Evolutionary conservation across 1,140 invertebrate genomes (phyloP).

Genomic region (Diuraphis noxia): DNA sequence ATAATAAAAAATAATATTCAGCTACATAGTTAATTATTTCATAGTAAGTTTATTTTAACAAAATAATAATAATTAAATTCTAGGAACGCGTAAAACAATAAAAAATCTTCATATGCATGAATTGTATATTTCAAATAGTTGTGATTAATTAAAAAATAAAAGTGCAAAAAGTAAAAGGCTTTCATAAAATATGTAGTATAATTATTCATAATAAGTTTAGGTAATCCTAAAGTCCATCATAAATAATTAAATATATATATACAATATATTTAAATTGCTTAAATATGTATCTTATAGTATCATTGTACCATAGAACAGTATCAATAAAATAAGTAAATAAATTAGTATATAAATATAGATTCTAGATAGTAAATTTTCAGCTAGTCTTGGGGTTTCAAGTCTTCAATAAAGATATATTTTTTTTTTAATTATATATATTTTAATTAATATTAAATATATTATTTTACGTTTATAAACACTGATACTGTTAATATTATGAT

Average conservation of each 20-base stretch:
- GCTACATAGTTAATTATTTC: background rate
- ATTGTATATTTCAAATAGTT: slow-evolving; percentile 29
- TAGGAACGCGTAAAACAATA: slow-evolving; percentile 43
- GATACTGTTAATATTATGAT: slow-evolving; percentile 7
- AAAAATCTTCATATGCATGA: slow-evolving; percentile 14
- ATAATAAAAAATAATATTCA: slow-evolving; percentile 1
- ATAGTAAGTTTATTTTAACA: slow-evolving; percentile 1
- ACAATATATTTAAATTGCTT: slow-evolving; percentile 2
- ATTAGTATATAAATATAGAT: slow-evolving; percentile 28
- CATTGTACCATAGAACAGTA: background rate
- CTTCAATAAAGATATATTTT: slow-evolving; percentile 30
- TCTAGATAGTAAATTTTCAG: slow-evolving; percentile 18
- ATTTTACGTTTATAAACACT: background rate
- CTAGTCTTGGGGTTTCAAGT: slow-evolving; percentile 27
- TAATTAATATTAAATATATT: slow-evolving; percentile 27
- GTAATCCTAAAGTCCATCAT: background rate
- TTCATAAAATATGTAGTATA: slow-evolving; percentile 1
- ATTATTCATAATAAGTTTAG: slow-evolving; percentile 25
- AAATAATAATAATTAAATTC: slow-evolving; percentile 36
- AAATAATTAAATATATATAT: background rate
- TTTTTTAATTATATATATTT: slow-evolving; percentile 33
- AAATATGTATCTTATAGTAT: background rate
- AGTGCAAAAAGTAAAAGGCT: slow-evolving; percentile 5
- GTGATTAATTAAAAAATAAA: background rate
- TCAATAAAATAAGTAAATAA: slow-evolving; percentile 14